Evolutionary conservation across 2,797 vertebrate species (phyloP).

Genomic region (Choloepus didactylus): DNA sequence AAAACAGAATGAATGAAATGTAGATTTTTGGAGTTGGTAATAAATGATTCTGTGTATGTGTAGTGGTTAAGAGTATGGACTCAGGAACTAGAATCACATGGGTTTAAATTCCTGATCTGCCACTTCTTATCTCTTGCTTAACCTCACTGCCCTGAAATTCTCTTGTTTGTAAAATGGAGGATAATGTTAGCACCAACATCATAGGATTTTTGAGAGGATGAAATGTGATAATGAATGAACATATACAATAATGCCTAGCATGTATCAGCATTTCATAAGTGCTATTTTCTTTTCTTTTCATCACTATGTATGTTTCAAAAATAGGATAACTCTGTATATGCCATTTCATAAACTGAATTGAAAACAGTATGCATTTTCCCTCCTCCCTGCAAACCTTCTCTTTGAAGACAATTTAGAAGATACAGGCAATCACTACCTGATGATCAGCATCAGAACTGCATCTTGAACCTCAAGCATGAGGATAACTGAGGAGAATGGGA

Average conservation of each 20-base stretch:
- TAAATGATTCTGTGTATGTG: constrained; percentile 30
- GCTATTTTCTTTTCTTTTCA: constrained; percentile 16
- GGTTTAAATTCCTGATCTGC: constrained; percentile 32
- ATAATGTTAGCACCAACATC: constrained; percentile 8
- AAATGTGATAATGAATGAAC: constrained; percentile 17
- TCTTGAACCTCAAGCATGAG: constrained; percentile 54
- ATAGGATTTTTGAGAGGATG: not conserved
- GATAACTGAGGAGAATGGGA: not conserved
- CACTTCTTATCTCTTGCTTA: constrained; percentile 41
- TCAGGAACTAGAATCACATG: constrained; percentile 29
- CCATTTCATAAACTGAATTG: constrained; percentile 22
- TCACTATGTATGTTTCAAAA: constrained; percentile 13
- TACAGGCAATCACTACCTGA: constrained; percentile 3
- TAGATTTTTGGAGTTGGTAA: too few relatives aligned
- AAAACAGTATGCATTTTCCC: not conserved
- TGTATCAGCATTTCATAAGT: constrained; percentile 32
- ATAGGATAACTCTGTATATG: constrained; percentile 25
- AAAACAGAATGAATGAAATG: too few relatives aligned
- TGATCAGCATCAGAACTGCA: not conserved
- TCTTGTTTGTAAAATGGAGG: constrained; percentile 42
- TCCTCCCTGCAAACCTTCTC: not conserved
- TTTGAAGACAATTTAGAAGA: constrained; percentile 22
- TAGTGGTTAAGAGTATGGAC: constrained; percentile 45
- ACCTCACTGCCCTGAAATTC: not conserved
- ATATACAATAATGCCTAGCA: not conserved